These are phyloP conservation scores for Cheilosia urbana DNA, from an alignment of 2,888 invertebrate genomes.

Conservation along the genomic window DNA sequence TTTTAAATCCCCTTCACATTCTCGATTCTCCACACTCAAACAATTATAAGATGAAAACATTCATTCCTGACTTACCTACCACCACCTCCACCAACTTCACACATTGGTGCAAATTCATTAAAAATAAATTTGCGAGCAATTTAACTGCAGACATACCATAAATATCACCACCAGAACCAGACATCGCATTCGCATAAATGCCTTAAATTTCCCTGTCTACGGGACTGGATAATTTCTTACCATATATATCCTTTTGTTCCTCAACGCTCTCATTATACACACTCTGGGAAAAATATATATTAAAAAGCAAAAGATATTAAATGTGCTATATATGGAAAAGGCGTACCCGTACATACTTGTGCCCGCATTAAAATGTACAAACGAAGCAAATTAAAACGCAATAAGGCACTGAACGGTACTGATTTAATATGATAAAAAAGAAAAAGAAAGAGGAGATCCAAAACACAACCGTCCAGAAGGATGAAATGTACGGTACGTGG, in stretches of 20 bases:
- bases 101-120: slow-evolving; percentile 30
- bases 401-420: slow-evolving; percentile 36
- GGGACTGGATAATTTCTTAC: slow-evolving; percentile 13
- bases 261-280: slow-evolving; percentile 16
- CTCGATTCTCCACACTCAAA: slow-evolving; percentile 2
- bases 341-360: slow-evolving; percentile 2
- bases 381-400: slow-evolving; percentile 61
- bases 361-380: slow-evolving; percentile 58
- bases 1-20: neutral
- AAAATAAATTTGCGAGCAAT: slow-evolving; percentile 31
- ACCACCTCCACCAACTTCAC: neutral
- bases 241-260: slow-evolving; percentile 13
- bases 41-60: slow-evolving; percentile 7
- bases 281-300: slow-evolving; percentile 21
- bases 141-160: slow-evolving; percentile 34
- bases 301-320: slow-evolving; percentile 36
- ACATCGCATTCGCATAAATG: slow-evolving; percentile 18
- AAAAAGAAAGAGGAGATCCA: neutral
- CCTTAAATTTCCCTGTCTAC: slow-evolving; percentile 11
- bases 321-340: slow-evolving; percentile 17
- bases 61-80: neutral
- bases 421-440: slow-evolving; percentile 31
- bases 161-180: slow-evolving; percentile 32
- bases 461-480: slow-evolving; percentile 14
- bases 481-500: slow-evolving; percentile 30